Base-by-base conservation (phyloP, 2,797 vertebrate genomes). In the Tangara arthus region DNA sequence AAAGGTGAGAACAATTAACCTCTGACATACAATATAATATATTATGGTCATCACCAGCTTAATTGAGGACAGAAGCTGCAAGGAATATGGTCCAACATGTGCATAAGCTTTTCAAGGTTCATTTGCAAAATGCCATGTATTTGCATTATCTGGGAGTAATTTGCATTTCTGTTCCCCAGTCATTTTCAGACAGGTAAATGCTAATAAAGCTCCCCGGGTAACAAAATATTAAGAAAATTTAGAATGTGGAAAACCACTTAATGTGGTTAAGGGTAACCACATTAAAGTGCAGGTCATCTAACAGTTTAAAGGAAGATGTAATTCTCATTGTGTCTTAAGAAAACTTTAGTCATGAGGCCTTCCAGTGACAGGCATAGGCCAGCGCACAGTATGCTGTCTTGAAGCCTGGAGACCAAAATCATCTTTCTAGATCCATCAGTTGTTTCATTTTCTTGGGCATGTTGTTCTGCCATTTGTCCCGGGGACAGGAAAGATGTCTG, bases 81-180 rank as follows among this genome's bases (percentile, higher is more conserved):
- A 93, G 49, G 52, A 91, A 41, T 81, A 52, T 44, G 46, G 27
- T 88, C 8, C 76, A 81, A 77, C 39, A 49, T 10, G 24, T 52
- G 63, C 32, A 21, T 60, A 86, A 94, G 42, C 79, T 72, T 91
- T 80, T 41, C 30, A 94, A 88, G 37, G 66, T 88, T 96, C 92
- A 83, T 92, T 85, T 92, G 52, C 66, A 73, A 94, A 95, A 94
- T 89, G 64, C 41, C 90, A 75, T 0, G 0, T 82, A 82, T 89
- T 84, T 89, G 65, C 71, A 87, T 82, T 76, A 68, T 65, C 69
- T 65, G 65, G 26, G 42, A 85, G 17, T 44, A 90, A 88, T 96
- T 75, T 95, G 44, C 63, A 69, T 84, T 85, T 90, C 44, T 64
- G n/a, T 59, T 90, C 61, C 52, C 75, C 47, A 75, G 22, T 75